Conservation (phyloP, 2,113 vertebrate genomes). For the Malaclemys terrapin region DNA sequence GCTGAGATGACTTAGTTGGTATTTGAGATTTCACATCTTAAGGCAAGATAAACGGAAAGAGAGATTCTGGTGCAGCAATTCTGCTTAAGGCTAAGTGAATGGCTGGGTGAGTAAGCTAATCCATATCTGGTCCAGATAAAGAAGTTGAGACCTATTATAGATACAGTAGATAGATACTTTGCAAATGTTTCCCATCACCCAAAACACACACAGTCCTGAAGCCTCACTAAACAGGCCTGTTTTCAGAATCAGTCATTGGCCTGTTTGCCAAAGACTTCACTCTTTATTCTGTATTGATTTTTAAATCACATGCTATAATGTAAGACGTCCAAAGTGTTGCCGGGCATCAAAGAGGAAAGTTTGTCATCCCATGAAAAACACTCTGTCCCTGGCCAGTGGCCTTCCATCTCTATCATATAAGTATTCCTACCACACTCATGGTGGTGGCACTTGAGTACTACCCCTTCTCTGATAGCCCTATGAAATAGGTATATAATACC, state of each 20-base stretch:
- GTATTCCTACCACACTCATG: not conserved
- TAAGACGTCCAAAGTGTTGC: not conserved
- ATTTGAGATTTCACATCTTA: conserved; percentile 55
- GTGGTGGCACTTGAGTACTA: not conserved
- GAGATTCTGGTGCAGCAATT: conserved; percentile 23
- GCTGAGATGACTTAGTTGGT: conserved; percentile 57
- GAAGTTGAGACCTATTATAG: not conserved
- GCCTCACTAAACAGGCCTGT: not conserved
- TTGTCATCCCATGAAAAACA: not conserved
- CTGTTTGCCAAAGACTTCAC: not conserved
- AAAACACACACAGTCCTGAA: fast-evolving
- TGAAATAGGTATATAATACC: not conserved
- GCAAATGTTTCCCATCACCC: not conserved
- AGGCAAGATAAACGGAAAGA: conserved; percentile 13
- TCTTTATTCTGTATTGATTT: fast-evolving
- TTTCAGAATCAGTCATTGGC: not conserved
- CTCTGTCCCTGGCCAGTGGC: not conserved
- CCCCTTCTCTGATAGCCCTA: not conserved
- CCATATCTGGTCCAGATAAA: not conserved
- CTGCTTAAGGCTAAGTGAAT: not conserved
- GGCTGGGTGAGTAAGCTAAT: not conserved
- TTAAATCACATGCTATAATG: not conserved
- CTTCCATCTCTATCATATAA: not conserved
- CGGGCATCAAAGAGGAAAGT: not conserved
- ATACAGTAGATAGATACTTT: not conserved